Percentiles rank a stretch among this genome's conserved stretches.
Evolutionary conservation across 1,140 invertebrate genomes (phyloP).

Genomic region (Bombus cullumanus): DNA sequence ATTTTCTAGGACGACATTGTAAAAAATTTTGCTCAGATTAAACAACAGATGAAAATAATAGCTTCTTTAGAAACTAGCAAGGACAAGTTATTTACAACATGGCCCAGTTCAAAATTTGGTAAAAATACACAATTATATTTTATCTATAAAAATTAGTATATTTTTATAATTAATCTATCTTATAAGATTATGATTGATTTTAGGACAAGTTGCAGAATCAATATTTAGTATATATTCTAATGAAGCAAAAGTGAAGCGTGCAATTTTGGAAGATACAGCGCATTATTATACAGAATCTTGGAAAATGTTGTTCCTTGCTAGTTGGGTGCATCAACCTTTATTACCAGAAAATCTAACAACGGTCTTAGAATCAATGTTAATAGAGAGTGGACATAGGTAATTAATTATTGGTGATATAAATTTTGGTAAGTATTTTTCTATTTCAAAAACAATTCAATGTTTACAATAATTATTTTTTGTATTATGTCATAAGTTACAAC

Average conservation of each 20-base stretch:
- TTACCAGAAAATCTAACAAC: conserved; percentile 62
- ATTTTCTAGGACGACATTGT: conserved; percentile 68
- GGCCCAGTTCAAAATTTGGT: conserved; percentile 72
- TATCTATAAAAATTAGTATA: neutral
- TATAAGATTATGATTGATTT: conserved; percentile 7
- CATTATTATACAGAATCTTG: conserved; percentile 66
- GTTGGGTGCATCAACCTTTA: conserved; percentile 73
- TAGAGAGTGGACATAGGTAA: conserved; percentile 73
- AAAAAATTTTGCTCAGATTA: conserved; percentile 61
- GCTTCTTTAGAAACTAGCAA: conserved; percentile 51
- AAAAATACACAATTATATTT: conserved; percentile 34
- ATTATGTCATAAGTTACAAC: conserved; percentile 39
- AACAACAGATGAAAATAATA: conserved; percentile 64
- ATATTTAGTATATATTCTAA: conserved; percentile 69
- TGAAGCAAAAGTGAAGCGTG: conserved; percentile 68
- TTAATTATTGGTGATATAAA: conserved; percentile 25
- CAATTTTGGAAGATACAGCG: conserved; percentile 73
- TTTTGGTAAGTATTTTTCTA: conserved; percentile 39
- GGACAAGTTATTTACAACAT: conserved; percentile 71
- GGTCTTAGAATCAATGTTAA: conserved; percentile 71
- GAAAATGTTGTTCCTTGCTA: conserved; percentile 73
- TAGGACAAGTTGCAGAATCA: conserved; percentile 62
- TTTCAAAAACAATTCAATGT: conserved; percentile 15
- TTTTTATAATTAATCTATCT: neutral
- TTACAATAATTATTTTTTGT: conserved; percentile 41